Evolutionary conservation across 2,888 invertebrate species (phyloP).

Genomic region (Prenolepis imparis): DNA sequence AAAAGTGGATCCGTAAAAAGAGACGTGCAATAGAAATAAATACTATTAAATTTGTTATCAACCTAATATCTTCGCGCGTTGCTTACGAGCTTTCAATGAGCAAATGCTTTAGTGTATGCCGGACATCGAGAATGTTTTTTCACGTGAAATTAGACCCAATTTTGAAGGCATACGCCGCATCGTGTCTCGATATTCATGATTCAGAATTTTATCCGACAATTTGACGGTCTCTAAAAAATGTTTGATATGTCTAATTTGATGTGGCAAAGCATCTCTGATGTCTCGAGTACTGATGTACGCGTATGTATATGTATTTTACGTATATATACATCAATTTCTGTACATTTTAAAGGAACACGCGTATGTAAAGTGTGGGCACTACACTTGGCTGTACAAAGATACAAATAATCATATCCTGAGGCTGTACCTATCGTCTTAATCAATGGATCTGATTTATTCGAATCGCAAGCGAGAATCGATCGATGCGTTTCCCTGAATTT

Average conservation of each 20-base stretch:
- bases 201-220: not conserved
- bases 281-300: not conserved
- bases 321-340: conserved; percentile 39
- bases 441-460: conserved; percentile 18
- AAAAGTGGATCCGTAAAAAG: not conserved
- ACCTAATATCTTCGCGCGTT: conserved; percentile 29
- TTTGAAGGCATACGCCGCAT: not conserved
- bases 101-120: conserved; percentile 44
- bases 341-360: conserved; percentile 48
- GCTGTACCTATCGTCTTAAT: conserved; percentile 54
- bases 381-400: conserved; percentile 54
- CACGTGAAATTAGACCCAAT: not conserved
- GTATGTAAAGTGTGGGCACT: conserved; percentile 26
- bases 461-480: not conserved
- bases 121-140: not conserved
- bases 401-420: conserved; percentile 66
- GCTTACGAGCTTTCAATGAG: conserved; percentile 44
- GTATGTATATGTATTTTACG: conserved; percentile 40
- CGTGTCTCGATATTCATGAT: not conserved
- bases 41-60: conserved; percentile 25
- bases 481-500: conserved; percentile 11
- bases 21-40: conserved; percentile 1
- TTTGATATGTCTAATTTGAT: not conserved
- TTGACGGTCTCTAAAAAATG: not conserved
- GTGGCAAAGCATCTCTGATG: conserved; percentile 1